Percentiles rank a stretch among this genome's conserved stretches.
Evolutionary conservation across 1,140 invertebrate species (phyloP).

Genomic region (Neotoxoptera formosana): DNA sequence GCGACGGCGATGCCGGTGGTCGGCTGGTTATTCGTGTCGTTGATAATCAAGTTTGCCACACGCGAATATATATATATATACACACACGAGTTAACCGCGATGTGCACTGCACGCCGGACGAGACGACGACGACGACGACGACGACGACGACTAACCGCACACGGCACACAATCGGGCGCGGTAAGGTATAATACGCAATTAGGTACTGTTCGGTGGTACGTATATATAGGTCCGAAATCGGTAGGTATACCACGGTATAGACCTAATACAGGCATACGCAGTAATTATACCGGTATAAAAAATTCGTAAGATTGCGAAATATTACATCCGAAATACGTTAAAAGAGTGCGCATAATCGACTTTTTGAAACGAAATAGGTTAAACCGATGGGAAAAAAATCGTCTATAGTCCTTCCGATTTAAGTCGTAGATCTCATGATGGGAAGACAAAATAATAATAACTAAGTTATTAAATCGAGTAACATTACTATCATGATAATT

Average conservation of each 20-base stretch:
- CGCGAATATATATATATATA: not conserved
- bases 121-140: not conserved
- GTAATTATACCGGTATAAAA: too few species aligned
- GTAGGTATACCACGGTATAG: too few species aligned
- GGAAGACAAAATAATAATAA: not conserved
- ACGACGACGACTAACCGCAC: not conserved
- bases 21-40: slow-evolving; percentile 31
- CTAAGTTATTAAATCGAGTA: not conserved
- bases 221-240: too few species aligned
- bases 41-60: slow-evolving; percentile 31
- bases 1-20: not conserved
- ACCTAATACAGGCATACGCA: too few species aligned
- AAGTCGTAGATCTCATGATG: not conserved
- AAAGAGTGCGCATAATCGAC: not conserved
- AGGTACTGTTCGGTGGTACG: too few species aligned
- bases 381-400: not conserved
- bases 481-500: not conserved
- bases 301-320: not conserved
- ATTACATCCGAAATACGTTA: not conserved
- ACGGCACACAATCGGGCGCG: not conserved
- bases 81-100: not conserved
- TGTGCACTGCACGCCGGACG: not conserved
- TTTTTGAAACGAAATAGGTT: not conserved
- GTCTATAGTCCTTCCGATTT: not conserved
- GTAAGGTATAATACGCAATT: too few species aligned